Conservation (phyloP, 64 coral and sea anemone species). For the Hydrozoanthus tunicans region DNA sequence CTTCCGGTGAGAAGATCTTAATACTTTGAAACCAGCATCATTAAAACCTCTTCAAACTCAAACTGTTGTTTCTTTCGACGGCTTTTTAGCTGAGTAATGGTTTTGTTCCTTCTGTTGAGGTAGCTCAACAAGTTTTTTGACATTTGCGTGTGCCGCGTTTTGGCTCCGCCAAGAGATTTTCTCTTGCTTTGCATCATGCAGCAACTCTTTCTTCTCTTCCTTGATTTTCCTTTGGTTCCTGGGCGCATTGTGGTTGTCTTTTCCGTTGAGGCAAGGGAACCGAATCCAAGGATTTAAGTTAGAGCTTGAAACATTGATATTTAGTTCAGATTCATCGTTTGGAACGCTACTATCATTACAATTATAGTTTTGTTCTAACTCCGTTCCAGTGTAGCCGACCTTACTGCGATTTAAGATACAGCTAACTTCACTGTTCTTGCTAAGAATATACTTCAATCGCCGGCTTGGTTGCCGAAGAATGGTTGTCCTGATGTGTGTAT, state of each 20-base stretch:
- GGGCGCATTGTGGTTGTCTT: not conserved
- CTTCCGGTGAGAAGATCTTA: too few relatives aligned
- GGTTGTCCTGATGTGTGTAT: not conserved
- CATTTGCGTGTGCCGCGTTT: not conserved
- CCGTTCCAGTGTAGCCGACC: not conserved
- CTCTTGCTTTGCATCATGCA: too few relatives aligned
- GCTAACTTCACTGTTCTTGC: not conserved
- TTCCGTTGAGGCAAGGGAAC: not conserved
- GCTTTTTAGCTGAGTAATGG: not conserved
- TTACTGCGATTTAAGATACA: not conserved
- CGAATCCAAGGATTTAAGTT: slow-evolving; percentile 28
- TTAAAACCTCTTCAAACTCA: not conserved
- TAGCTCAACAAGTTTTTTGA: not conserved
- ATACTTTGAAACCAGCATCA: not conserved
- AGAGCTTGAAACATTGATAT: not conserved
- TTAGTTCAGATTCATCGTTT: not conserved
- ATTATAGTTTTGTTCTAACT: not conserved
- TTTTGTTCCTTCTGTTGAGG: not conserved
- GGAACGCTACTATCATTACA: not conserved
- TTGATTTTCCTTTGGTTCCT: not conserved
- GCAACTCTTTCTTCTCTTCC: not conserved
- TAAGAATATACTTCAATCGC: not conserved
- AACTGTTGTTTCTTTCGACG: slow-evolving; percentile 49
- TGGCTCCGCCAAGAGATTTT: not conserved
- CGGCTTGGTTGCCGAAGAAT: not conserved